Conservation (phyloP, 2,797 vertebrate species). For the Mallotus villosus region DNA sequence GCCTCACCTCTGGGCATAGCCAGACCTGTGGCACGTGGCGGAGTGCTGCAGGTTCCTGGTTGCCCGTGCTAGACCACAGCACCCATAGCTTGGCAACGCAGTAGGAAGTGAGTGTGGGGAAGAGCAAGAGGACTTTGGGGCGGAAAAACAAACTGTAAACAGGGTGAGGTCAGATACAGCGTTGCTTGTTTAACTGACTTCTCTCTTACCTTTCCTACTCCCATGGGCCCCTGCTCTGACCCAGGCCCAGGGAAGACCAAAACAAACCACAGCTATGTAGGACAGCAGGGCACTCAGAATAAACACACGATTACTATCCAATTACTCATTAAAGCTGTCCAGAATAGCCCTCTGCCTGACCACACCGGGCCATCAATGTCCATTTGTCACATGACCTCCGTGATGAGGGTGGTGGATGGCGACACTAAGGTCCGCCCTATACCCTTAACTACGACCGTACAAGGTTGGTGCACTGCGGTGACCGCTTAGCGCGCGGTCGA, state of each 20-base stretch:
- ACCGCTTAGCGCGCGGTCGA: background rate
- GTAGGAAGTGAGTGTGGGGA: slow-evolving; percentile 35
- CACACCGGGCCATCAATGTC: slow-evolving; percentile 59
- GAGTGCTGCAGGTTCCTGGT: slow-evolving; percentile 55
- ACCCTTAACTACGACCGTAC: background rate
- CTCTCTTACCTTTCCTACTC: slow-evolving; percentile 56
- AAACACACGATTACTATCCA: background rate
- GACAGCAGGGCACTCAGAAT: background rate
- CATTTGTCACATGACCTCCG: slow-evolving; percentile 54
- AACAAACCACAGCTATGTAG: slow-evolving; percentile 55
- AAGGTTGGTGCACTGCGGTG: background rate
- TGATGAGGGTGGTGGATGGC: slow-evolving; percentile 10
- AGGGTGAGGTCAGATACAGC: slow-evolving; percentile 39
- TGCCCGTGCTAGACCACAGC: slow-evolving; percentile 52
- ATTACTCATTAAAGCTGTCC: slow-evolving; percentile 1
- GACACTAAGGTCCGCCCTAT: background rate
- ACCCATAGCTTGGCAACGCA: slow-evolving; percentile 45
- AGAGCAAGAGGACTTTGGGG: slow-evolving; percentile 40
- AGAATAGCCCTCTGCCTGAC: slow-evolving; percentile 43
- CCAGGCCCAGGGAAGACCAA: slow-evolving; percentile 57
- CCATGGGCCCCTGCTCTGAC: slow-evolving; percentile 63
- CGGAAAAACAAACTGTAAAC: slow-evolving; percentile 65
- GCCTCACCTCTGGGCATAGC: slow-evolving; percentile 43
- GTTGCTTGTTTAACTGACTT: slow-evolving; percentile 37
- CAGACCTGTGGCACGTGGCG: slow-evolving; percentile 52